phyloP scores from a whole-genome alignment of 2,113 vertebrate genomes.

The Perca fluviatilis region DNA sequence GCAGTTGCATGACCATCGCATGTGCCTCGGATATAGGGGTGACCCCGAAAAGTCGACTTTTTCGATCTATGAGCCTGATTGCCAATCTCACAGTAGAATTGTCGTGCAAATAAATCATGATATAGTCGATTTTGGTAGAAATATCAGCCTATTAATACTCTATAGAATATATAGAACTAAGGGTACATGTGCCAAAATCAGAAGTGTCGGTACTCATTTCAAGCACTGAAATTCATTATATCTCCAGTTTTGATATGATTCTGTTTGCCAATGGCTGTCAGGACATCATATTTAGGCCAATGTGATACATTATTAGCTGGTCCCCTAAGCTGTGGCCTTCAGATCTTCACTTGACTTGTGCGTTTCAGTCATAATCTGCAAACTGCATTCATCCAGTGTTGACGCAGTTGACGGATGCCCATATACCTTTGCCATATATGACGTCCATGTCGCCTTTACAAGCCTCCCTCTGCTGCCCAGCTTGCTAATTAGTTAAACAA shows the following conservation, averaged over 20 bases:
- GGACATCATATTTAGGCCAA: not conserved
- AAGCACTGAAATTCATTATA: not conserved
- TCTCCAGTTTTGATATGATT: not conserved
- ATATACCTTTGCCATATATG: constrained; percentile 66
- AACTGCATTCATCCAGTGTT: constrained; percentile 8
- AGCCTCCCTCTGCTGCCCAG: constrained; percentile 91
- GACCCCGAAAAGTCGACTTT: too few relatives aligned
- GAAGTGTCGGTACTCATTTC: too few relatives aligned
- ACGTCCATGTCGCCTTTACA: constrained; percentile 84
- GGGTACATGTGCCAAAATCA: too few relatives aligned
- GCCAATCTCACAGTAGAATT: too few relatives aligned
- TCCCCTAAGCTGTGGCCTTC: not conserved
- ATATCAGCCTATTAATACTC: too few relatives aligned
- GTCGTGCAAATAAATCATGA: too few relatives aligned
- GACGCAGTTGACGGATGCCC: constrained; percentile 58
- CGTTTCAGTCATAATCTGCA: constrained; percentile 14
- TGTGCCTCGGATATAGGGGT: too few relatives aligned
- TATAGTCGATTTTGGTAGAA: too few relatives aligned
- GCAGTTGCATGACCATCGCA: too few relatives aligned
- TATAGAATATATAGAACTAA: too few relatives aligned
- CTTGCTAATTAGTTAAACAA: constrained; percentile 99
- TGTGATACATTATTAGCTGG: not conserved
- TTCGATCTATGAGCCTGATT: too few relatives aligned
- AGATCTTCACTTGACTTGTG: not conserved
- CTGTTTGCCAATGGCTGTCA: not conserved